Conservation (phyloP, 53 echinoderm and acorn worm species). For the Astropecten irregularis region DNA sequence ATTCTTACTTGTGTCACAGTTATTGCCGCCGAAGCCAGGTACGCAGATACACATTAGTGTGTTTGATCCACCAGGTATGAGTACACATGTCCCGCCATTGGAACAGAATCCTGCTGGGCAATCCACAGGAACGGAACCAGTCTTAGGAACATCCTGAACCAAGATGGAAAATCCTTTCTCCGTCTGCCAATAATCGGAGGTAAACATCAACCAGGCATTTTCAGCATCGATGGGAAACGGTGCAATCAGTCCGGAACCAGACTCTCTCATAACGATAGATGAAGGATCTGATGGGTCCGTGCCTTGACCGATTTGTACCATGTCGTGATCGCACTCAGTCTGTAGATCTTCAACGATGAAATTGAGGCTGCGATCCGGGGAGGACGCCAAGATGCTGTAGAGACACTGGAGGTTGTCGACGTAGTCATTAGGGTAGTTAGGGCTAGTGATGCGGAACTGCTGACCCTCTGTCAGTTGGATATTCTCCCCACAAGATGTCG, state of each 20-base stretch:
- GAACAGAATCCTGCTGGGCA: slow-evolving; percentile 28
- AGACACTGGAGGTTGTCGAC: slow-evolving; percentile 66
- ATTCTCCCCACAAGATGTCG: slow-evolving; percentile 11
- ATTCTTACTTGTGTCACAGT: slow-evolving; percentile 65
- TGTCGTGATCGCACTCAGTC: slow-evolving; percentile 51
- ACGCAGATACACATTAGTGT: slow-evolving; percentile 52
- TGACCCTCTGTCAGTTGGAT: slow-evolving; percentile 58
- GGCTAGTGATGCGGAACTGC: slow-evolving; percentile 67
- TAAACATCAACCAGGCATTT: slow-evolving; percentile 46
- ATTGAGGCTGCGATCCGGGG: slow-evolving; percentile 11
- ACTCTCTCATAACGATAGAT: slow-evolving; percentile 43
- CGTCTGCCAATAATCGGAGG: slow-evolving; percentile 44
- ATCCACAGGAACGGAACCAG: not conserved
- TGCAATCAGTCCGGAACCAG: slow-evolving; percentile 11
- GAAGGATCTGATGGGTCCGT: slow-evolving; percentile 9
- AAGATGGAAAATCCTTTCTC: slow-evolving; percentile 41
- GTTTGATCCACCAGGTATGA: not conserved
- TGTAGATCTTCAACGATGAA: slow-evolving; percentile 29
- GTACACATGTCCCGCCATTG: slow-evolving; percentile 47
- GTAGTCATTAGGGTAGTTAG: slow-evolving; percentile 83
- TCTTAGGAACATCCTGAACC: slow-evolving; percentile 30
- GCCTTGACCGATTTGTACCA: slow-evolving; percentile 50
- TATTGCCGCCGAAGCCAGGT: slow-evolving; percentile 65
- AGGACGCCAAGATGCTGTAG: slow-evolving; percentile 62
- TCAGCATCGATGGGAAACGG: slow-evolving; percentile 36